Percentiles rank a stretch among this genome's conserved stretches.
Conservation (phyloP, 37 sponge, comb jelly and placozoan species). For the Cliona cf. orientalis region DNA sequence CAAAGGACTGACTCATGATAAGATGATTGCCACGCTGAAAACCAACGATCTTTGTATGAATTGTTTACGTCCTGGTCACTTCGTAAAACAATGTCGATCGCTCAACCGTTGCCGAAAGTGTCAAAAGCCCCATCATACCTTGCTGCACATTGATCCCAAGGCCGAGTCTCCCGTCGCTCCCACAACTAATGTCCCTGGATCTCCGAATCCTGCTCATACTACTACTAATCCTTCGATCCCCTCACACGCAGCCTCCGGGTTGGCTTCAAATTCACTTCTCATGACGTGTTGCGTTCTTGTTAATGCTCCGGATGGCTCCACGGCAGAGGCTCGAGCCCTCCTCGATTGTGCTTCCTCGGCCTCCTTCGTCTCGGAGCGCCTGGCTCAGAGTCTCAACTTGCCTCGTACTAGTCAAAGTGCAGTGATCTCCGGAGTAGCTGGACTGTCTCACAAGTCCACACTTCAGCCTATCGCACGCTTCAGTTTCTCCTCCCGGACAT, state of each 20-base stretch:
- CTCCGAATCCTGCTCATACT: too few species aligned
- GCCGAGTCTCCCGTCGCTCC: background rate
- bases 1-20: constrained; percentile 22
- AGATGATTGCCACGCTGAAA: constrained; percentile 12
- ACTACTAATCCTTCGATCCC: too few species aligned
- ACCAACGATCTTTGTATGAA: constrained; percentile 18
- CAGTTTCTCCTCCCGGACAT: too few species aligned
- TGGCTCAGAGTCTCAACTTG: constrained; percentile 4
- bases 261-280: too few species aligned
- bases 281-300: too few species aligned
- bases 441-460: background rate
- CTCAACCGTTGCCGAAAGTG: background rate
- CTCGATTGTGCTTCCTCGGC: constrained; percentile 2
- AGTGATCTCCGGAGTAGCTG: too few species aligned
- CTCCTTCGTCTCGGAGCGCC: constrained; percentile 21
- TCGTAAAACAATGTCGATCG: constrained; percentile 9
- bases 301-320: too few species aligned
- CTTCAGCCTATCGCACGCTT: constrained; percentile 6
- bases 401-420: background rate
- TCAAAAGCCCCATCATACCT: too few species aligned
- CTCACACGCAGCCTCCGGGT: too few species aligned
- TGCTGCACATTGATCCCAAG: too few species aligned
- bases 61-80: constrained; percentile 25
- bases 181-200: too few species aligned
- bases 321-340: too few species aligned